Conservation (phyloP, 2,797 vertebrate species). For the Eupleurogrammus muticus region DNA sequence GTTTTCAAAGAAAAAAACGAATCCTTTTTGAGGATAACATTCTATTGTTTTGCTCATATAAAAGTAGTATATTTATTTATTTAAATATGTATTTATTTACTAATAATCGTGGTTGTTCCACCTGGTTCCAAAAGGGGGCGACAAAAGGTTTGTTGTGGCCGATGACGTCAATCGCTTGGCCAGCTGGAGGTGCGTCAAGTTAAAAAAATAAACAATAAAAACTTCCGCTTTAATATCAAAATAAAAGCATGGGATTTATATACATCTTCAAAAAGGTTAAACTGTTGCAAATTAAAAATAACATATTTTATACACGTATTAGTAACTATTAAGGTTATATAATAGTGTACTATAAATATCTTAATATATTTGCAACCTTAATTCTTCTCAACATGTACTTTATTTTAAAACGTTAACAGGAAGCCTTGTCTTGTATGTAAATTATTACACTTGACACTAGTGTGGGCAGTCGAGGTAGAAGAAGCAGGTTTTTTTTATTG, state of each 20-base stretch:
- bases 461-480: slow-evolving; percentile 13
- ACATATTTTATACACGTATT: accelerated
- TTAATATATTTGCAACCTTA: not conserved
- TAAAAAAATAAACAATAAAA: not conserved
- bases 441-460: not conserved
- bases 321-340: accelerated
- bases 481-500: slow-evolving; percentile 30
- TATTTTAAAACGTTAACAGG: slow-evolving; percentile 20
- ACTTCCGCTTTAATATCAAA: not conserved
- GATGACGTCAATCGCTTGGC: slow-evolving; percentile 64
- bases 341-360: accelerated
- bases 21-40: not conserved
- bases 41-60: no score
- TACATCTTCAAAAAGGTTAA: accelerated
- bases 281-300: accelerated
- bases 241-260: slow-evolving; percentile 17
- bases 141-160: slow-evolving; percentile 67
- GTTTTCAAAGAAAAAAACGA: no score
- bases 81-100: not conserved
- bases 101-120: not conserved
- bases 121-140: slow-evolving; percentile 20
- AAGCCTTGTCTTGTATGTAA: accelerated
- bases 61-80: no score
- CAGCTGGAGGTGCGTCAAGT: not conserved
- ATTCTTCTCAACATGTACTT: not conserved